A percentile compares a stretch with the other conserved stretches of the same genome.
phyloP scores from a whole-genome alignment of 2,797 vertebrate species.

The Chloroceryle amazona region DNA sequence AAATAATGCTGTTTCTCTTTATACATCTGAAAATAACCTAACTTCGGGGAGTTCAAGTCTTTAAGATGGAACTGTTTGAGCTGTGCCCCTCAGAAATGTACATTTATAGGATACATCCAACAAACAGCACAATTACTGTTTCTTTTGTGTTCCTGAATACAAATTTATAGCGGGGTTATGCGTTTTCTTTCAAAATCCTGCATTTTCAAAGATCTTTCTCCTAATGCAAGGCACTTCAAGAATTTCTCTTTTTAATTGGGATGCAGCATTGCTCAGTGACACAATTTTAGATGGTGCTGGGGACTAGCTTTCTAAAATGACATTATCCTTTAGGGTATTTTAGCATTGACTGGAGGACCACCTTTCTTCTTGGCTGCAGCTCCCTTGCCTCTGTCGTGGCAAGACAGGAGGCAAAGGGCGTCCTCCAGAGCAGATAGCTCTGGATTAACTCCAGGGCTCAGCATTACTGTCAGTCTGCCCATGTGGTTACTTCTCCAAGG shows the following conservation, averaged over 20 bases:
- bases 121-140: neutral
- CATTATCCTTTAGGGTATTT: neutral
- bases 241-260: neutral
- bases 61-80: neutral
- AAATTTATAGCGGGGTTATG: neutral
- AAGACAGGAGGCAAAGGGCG: neutral
- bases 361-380: neutral
- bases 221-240: neutral
- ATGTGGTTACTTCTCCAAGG: accelerated
- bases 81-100: neutral
- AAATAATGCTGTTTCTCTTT: neutral
- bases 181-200: neutral
- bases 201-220: neutral
- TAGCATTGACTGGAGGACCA: neutral
- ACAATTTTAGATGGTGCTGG: neutral
- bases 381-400: neutral
- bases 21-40: neutral
- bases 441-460: neutral
- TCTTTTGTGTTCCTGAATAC: neutral
- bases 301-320: neutral
- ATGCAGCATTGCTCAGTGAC: neutral
- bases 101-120: neutral
- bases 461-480: neutral
- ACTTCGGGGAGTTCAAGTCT: neutral
- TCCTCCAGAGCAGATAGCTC: neutral